A percentile compares a stretch with the other conserved stretches of the same genome.
Conservation (phyloP, 2,113 vertebrate species). For the Tauraco erythrolophus region DNA sequence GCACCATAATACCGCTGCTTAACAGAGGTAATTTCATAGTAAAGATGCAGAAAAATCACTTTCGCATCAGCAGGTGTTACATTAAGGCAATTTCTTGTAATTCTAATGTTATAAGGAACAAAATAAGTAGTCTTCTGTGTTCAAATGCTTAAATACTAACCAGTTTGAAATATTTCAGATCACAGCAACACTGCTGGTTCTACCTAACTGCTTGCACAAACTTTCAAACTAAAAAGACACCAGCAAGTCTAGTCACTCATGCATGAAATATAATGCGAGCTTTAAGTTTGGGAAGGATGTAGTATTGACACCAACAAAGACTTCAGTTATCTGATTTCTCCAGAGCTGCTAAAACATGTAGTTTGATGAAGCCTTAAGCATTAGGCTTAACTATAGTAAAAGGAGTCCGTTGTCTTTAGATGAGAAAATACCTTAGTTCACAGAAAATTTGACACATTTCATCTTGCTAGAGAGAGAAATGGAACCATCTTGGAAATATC, state of each 20-base stretch:
- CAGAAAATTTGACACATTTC: neutral
- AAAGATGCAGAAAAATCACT: neutral
- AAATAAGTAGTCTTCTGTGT: neutral
- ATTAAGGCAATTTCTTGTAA: neutral
- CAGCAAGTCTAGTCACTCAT: neutral
- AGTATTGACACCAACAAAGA: neutral
- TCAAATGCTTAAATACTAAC: neutral
- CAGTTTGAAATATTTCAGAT: neutral
- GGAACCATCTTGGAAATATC: neutral
- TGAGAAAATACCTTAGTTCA: neutral
- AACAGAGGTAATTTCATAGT: neutral
- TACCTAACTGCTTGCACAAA: neutral
- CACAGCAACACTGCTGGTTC: neutral
- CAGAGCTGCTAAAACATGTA: neutral
- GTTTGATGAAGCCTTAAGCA: neutral
- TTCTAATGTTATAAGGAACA: neutral
- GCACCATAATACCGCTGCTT: neutral
- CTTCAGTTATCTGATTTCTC: neutral
- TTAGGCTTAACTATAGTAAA: neutral
- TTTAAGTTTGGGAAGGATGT: neutral
- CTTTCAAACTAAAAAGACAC: neutral
- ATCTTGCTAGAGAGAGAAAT: neutral
- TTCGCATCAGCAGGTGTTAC: neutral
- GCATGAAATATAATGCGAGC: neutral
- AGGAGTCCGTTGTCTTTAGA: neutral